phyloP scores from a whole-genome alignment of 1,140 invertebrate species.

The Papilio helenus region DNA sequence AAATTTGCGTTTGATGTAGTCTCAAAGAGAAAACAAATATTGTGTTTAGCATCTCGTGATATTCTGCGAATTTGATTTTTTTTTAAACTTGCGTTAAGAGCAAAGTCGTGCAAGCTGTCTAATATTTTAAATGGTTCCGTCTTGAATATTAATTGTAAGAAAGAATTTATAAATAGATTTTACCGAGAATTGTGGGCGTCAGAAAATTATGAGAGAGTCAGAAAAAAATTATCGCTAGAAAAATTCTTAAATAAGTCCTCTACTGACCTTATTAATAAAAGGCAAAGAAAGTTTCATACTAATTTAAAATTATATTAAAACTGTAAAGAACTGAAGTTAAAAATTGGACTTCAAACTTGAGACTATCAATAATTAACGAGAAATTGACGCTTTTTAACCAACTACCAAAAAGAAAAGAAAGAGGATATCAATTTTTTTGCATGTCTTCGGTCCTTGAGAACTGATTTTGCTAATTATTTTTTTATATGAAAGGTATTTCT shows the following conservation, averaged over 20 bases:
- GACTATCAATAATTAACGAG: no score
- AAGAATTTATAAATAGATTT: not conserved
- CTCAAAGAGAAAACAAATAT: conserved; percentile 45
- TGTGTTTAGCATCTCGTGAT: conserved; percentile 39
- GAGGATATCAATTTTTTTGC: no score
- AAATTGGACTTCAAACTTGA: no score
- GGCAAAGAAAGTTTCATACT: not conserved
- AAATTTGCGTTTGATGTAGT: conserved; percentile 46
- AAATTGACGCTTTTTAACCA: no score
- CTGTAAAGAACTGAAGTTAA: no score
- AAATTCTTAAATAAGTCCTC: not conserved
- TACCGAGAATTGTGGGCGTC: not conserved
- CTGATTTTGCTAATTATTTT: no score
- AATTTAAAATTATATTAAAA: no score
- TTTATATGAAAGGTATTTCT: no score
- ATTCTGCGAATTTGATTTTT: conserved; percentile 7
- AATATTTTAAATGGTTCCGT: not conserved
- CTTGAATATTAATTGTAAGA: conserved; percentile 16
- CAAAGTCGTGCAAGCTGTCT: not conserved
- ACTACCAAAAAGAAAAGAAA: no score
- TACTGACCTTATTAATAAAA: not conserved
- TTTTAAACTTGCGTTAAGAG: not conserved
- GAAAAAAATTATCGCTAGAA: not conserved
- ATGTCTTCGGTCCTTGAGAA: no score
- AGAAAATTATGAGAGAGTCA: not conserved